Evolutionary conservation across 2,113 vertebrate species (phyloP).

Genomic region (Phyllopteryx taeniolatus): DNA sequence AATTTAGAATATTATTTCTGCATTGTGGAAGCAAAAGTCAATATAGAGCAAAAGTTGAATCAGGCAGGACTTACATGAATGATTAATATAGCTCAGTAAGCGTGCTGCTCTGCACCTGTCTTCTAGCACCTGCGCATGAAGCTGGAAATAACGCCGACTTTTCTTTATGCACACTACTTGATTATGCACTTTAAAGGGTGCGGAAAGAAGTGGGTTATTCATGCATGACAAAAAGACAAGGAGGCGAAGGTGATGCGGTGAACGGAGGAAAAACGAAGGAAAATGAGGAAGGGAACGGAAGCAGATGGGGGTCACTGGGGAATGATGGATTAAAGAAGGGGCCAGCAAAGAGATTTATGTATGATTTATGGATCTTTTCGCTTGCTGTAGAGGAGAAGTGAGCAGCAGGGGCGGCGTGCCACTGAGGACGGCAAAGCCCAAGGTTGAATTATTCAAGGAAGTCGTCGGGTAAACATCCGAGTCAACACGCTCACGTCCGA

Average conservation of each 20-base stretch:
- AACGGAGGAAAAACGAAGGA: conserved; percentile 14
- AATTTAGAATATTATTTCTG: conserved; percentile 19
- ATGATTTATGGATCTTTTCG: conserved; percentile 3
- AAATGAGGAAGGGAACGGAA: conserved; percentile 14
- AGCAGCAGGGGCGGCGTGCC: conserved; percentile 42
- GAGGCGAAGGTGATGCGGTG: conserved; percentile 5
- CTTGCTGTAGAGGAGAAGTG: conserved; percentile 40
- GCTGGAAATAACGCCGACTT: not conserved
- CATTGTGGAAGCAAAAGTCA: conserved; percentile 9
- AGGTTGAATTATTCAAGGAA: conserved; percentile 58
- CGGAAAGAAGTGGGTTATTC: conserved; percentile 40
- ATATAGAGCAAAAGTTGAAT: conserved; percentile 23
- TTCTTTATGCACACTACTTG: conserved; percentile 21
- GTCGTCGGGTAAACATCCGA: conserved; percentile 56
- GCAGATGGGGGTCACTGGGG: conserved; percentile 37
- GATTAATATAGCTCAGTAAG: conserved; percentile 12
- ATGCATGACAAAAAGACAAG: conserved; percentile 32
- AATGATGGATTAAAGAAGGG: conserved; percentile 24
- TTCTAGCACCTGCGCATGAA: not conserved
- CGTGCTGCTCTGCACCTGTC: not conserved
- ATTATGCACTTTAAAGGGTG: conserved; percentile 33
- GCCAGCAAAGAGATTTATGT: conserved; percentile 17
- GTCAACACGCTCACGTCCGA: conserved; percentile 19
- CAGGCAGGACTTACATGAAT: conserved; percentile 15
- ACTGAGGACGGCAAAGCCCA: conserved; percentile 21